These are phyloP conservation scores for Seladonia tumulorum DNA, from an alignment of 2,888 invertebrate species.

Conservation along the genomic window DNA sequence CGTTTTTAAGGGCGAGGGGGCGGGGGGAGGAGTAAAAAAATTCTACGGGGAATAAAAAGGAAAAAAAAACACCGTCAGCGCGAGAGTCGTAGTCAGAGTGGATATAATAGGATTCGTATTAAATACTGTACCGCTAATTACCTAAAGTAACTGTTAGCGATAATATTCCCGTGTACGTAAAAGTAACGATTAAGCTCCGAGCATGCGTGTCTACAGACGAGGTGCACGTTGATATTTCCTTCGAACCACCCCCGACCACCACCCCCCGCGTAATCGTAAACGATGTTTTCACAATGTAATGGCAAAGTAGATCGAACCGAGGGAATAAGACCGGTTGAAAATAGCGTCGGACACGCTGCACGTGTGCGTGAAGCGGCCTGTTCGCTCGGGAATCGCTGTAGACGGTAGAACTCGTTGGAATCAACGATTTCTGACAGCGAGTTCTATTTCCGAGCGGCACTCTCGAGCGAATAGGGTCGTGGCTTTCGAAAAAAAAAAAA, in stretches of 20 bases:
- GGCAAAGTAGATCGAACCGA: conserved; percentile 40
- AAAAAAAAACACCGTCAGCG: neutral
- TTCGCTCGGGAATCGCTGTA: neutral
- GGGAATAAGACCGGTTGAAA: conserved; percentile 8
- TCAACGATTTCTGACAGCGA: neutral
- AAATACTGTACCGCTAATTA: conserved; percentile 77
- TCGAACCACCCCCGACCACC: neutral
- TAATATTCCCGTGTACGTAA: conserved; percentile 78
- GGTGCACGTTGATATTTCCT: conserved; percentile 71
- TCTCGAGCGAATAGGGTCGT: conserved; percentile 5
- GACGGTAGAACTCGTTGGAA: neutral
- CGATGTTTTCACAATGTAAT: conserved; percentile 72
- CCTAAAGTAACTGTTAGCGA: conserved; percentile 77
- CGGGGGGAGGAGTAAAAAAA: too few relatives aligned
- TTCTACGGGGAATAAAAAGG: conserved; percentile 2
- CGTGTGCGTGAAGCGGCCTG: neutral
- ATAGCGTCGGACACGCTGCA: conserved; percentile 41
- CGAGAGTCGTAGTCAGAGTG: neutral
- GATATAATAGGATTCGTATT: conserved; percentile 59
- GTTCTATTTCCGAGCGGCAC: neutral
- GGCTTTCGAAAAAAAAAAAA: conserved; percentile 11
- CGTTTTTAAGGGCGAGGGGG: conserved; percentile 22
- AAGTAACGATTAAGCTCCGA: conserved; percentile 76
- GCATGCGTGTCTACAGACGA: conserved; percentile 69
- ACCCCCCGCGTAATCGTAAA: conserved; percentile 72